Conservation (phyloP, 2,113 vertebrate species). For the Petromus typicus region DNA sequence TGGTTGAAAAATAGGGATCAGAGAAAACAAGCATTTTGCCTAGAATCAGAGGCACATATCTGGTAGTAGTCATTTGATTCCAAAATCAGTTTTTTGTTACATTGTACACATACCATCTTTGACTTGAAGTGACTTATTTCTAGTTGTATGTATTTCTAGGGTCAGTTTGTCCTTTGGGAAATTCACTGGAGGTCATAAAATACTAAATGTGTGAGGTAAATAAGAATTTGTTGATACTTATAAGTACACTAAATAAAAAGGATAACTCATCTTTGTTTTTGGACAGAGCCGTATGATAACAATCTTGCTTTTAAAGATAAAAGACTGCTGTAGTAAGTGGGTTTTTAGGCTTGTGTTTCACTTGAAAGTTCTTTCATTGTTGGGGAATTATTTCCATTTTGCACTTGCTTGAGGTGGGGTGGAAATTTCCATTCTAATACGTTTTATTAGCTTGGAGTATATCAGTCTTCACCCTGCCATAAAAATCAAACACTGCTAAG, state of each 20-base stretch:
- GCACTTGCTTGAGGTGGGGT: constrained; percentile 15
- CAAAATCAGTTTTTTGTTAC: background rate
- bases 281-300: background rate
- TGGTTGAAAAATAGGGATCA: constrained; percentile 22
- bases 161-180: constrained; percentile 6
- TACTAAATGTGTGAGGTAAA: constrained; percentile 54
- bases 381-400: constrained; percentile 45
- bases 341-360: constrained; percentile 53
- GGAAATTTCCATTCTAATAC: background rate
- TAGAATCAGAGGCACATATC: background rate
- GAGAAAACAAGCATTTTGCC: constrained; percentile 51
- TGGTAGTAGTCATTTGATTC: background rate
- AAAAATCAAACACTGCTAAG: background rate
- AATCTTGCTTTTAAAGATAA: background rate
- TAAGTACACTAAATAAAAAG: background rate
- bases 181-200: constrained; percentile 3
- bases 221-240: constrained; percentile 49
- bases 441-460: background rate
- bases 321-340: background rate
- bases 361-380: constrained; percentile 3
- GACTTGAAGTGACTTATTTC: constrained; percentile 27
- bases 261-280: constrained; percentile 36
- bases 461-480: background rate
- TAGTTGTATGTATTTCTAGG: too few relatives aligned
- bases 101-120: background rate